Evolutionary conservation across 2,797 vertebrate species (phyloP).

Genomic region (Rhabdomys pumilio): DNA sequence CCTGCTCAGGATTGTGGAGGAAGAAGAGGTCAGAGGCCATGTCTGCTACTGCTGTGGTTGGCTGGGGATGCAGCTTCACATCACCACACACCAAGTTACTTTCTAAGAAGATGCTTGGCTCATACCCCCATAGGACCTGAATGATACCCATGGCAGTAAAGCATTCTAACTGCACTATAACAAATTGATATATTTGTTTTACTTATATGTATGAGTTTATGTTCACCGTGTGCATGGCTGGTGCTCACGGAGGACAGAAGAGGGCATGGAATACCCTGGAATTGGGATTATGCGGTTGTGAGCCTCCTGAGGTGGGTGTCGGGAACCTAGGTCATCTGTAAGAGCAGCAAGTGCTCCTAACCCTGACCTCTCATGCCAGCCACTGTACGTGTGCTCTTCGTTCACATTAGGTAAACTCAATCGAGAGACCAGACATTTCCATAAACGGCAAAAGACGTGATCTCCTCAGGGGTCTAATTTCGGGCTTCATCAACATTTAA

Average conservation of each 20-base stretch:
- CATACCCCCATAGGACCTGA: background rate
- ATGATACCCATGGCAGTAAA: background rate
- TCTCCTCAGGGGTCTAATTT: background rate
- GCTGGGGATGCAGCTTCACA: background rate
- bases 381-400: background rate
- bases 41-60: background rate
- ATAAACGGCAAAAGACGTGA: background rate
- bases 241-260: background rate
- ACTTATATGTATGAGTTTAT: background rate
- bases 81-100: background rate
- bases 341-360: background rate
- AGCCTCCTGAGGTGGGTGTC: background rate
- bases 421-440: background rate
- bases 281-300: background rate
- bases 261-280: background rate
- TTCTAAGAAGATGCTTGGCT: background rate
- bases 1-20: background rate
- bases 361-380: background rate
- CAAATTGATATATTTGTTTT: background rate
- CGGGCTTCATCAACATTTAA: background rate
- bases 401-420: background rate
- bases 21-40: background rate
- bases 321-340: background rate
- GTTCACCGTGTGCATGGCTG: background rate
- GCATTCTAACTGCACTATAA: background rate